Evolutionary conservation across 2,113 vertebrate genomes (phyloP).

Genomic region (Protobothrops flavoviridis): DNA sequence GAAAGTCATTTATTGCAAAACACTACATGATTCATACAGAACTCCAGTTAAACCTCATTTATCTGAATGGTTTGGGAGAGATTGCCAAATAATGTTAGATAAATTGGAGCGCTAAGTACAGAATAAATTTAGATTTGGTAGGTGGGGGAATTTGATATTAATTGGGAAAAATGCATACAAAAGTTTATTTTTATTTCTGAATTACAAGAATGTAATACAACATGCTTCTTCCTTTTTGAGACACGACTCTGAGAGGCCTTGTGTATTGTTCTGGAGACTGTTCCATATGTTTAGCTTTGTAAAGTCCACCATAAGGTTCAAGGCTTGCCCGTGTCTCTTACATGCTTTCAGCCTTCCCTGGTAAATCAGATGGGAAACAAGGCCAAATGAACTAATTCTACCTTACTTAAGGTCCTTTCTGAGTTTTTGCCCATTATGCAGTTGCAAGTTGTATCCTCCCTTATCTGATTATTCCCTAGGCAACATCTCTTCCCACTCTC

Average conservation of each 20-base stretch:
- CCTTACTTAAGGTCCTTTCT: not conserved
- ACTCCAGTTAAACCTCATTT: slow-evolving; percentile 22
- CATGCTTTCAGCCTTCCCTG: not conserved
- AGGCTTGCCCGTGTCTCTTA: not conserved
- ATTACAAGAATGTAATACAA: not conserved
- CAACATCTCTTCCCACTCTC: not conserved
- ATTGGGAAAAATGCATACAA: slow-evolving; percentile 8
- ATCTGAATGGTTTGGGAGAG: slow-evolving; percentile 15
- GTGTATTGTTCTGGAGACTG: not conserved
- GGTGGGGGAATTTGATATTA: slow-evolving; percentile 9
- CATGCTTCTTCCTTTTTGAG: not conserved
- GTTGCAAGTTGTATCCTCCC: not conserved
- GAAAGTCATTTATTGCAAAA: not conserved
- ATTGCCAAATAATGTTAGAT: slow-evolving; percentile 17
- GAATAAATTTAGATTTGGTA: slow-evolving; percentile 1
- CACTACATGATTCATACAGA: not conserved
- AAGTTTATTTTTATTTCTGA: not conserved
- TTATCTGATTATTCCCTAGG: not conserved
- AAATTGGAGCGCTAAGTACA: slow-evolving; percentile 8
- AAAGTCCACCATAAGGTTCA: not conserved
- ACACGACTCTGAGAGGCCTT: not conserved
- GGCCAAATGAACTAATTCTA: not conserved
- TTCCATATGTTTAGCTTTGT: not conserved
- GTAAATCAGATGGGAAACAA: not conserved
- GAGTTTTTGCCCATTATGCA: not conserved